Base-by-base conservation (phyloP, 2,797 vertebrate species). In the Myoxocephalus aenaeus region DNA sequence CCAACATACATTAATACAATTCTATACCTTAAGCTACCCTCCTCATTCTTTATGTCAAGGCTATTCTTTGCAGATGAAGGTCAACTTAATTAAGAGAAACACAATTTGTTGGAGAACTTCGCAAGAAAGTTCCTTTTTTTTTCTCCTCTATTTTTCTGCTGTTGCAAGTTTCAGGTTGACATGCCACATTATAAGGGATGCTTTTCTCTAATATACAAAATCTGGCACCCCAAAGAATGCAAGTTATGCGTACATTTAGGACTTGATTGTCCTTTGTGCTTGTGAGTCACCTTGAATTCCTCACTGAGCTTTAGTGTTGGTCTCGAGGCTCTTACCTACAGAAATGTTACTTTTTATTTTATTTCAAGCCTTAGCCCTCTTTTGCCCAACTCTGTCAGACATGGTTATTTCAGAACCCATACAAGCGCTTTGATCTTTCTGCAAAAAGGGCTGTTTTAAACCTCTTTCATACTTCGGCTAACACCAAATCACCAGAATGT, bases 401-500 rank as follows among this genome's bases (percentile, higher is more conserved):
- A 66, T 69, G 29, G 67, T 75, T 81, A 14, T 79, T 56, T 51
- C 79, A 38, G 77, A 74, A 64, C 58, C 82, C 71, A 81, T 73
- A 70, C 62, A 77, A 71, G 18, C n/a, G 58, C 44, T 82, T 78
- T 84, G 65, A 84, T 86, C 17, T 71, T 65, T 70, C 10, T 78
- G 50, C 29, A 65, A 70, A 80, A 71, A 61, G 25, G 25, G 27
- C 38, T 36, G 44, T 79, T 86, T 63, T 29, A 78, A 83, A 79
- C 76, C 68, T 82, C 46, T 57, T 74, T 71, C 53, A 80, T 73
- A 70, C 59, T 71, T 84, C 9, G 77, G 63, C 71, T 61, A 59
- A 70, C 76, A 85, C 72, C 82, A 83, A 79, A 88, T 81, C 72
- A 84, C 69, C 75, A 84, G 70, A 88, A 87, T 87, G 85, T 85